Percentiles rank a stretch among this genome's conserved stretches.
Conservation (phyloP, 2,797 vertebrate species). For the Oophaga sylvatica region DNA sequence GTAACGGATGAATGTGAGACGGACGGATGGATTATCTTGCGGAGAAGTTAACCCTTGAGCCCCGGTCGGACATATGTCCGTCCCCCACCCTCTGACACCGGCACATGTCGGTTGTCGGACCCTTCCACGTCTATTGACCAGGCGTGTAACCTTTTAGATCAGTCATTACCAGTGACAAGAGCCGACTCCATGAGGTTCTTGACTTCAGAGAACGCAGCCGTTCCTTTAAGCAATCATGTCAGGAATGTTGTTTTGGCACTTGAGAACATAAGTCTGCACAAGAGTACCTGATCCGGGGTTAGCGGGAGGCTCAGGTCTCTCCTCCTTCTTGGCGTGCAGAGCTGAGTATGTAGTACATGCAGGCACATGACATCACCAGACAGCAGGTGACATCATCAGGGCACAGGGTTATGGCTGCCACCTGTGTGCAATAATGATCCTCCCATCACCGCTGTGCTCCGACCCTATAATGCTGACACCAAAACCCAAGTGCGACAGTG, state of each 20-base stretch:
- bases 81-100: neutral
- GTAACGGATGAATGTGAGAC: neutral
- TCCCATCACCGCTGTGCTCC: too few species aligned
- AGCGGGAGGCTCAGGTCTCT: neutral
- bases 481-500: too few species aligned
- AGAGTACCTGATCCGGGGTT: neutral
- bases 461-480: too few species aligned
- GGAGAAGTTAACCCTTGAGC: too few species aligned
- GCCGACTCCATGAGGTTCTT: neutral
- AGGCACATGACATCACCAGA: neutral
- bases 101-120: neutral
- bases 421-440: too few species aligned
- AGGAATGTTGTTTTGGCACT: slow-evolving; percentile 10
- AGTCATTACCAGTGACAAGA: neutral
- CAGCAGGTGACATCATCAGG: neutral
- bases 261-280: slow-evolving; percentile 11
- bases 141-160: neutral
- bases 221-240: slow-evolving; percentile 3
- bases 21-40: too few species aligned
- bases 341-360: neutral
- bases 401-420: neutral
- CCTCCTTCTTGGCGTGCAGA: neutral
- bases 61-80: too few species aligned
- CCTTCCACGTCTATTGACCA: neutral
- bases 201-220: neutral